Evolutionary conservation across 2,888 invertebrate genomes (phyloP).

Genomic region (Sepioteuthis lessoniana): DNA sequence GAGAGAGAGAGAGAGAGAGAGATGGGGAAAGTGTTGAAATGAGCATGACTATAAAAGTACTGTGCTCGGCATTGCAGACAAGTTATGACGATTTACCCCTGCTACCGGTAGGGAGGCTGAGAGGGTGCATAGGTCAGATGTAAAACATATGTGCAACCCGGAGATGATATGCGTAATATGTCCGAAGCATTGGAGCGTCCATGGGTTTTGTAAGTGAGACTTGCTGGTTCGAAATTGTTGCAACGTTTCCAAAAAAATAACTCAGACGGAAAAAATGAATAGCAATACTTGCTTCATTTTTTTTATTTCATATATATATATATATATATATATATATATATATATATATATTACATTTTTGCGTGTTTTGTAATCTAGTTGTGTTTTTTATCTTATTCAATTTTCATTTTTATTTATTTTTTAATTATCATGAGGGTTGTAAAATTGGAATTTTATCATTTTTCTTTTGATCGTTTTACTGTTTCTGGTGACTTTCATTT

Average conservation of each 20-base stretch:
- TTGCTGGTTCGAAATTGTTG: not conserved
- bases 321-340: too few relatives aligned
- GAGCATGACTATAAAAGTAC: not conserved
- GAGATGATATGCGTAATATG: slow-evolving; percentile 10
- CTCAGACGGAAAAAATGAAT: slow-evolving; percentile 14
- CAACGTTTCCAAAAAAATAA: not conserved
- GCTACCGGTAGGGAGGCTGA: not conserved
- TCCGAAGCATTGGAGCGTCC: not conserved
- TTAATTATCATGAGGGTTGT: too few relatives aligned
- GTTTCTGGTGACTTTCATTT: too few relatives aligned
- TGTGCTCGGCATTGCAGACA: not conserved
- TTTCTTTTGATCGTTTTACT: too few relatives aligned
- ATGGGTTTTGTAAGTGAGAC: not conserved
- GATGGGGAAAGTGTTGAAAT: too few relatives aligned
- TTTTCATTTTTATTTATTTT: too few relatives aligned
- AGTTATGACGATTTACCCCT: not conserved
- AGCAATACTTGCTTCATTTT: not conserved
- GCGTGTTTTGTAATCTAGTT: too few relatives aligned
- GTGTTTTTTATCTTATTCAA: too few relatives aligned
- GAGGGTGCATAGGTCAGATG: not conserved
- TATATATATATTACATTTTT: too few relatives aligned
- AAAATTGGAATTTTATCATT: too few relatives aligned
- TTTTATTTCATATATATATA: too few relatives aligned
- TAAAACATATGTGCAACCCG: not conserved
- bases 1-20: too few relatives aligned